Percentiles rank a stretch among this genome's conserved stretches.
These are phyloP conservation scores for Corticium candelabrum DNA, from an alignment of 37 sponge, comb jelly and placozoan genomes.

Conservation along the genomic window DNA sequence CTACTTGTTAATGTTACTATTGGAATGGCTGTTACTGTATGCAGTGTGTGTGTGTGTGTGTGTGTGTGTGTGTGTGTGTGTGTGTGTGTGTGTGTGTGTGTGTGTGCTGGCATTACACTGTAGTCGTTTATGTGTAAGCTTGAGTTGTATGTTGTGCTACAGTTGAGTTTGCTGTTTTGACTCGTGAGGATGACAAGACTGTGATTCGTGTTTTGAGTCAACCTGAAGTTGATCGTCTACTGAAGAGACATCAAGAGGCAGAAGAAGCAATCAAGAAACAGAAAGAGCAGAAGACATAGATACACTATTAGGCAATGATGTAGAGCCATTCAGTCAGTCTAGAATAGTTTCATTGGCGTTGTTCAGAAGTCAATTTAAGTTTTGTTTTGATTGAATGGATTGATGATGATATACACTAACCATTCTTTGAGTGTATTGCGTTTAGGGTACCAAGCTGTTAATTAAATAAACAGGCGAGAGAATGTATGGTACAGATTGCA, in stretches of 20 bases:
- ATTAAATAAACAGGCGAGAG: no score
- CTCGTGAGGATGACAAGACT: slow-evolving; percentile 48
- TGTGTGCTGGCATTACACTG: neutral
- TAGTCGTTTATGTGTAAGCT: neutral
- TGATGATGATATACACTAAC: no score
- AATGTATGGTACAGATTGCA: no score
- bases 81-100: slow-evolving; percentile 5
- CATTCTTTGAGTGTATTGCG: no score
- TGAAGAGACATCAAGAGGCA: slow-evolving; percentile 35
- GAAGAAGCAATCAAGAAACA: slow-evolving; percentile 59
- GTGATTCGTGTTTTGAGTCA: slow-evolving; percentile 57
- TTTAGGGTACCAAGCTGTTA: no score
- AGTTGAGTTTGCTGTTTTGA: slow-evolving; percentile 91
- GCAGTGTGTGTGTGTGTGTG: neutral
- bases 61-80: slow-evolving; percentile 5
- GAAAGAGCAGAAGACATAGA: slow-evolving; percentile 44
- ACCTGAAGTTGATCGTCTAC: slow-evolving; percentile 15
- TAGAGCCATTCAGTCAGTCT: no score
- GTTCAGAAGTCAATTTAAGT: no score
- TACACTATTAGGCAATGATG: no score
- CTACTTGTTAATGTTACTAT: no score
- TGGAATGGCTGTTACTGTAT: no score
- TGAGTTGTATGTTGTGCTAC: neutral
- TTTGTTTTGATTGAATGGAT: no score
- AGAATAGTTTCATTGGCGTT: no score